Conservation (phyloP, 2,797 vertebrate species). For the Pogonophryne albipinna region DNA sequence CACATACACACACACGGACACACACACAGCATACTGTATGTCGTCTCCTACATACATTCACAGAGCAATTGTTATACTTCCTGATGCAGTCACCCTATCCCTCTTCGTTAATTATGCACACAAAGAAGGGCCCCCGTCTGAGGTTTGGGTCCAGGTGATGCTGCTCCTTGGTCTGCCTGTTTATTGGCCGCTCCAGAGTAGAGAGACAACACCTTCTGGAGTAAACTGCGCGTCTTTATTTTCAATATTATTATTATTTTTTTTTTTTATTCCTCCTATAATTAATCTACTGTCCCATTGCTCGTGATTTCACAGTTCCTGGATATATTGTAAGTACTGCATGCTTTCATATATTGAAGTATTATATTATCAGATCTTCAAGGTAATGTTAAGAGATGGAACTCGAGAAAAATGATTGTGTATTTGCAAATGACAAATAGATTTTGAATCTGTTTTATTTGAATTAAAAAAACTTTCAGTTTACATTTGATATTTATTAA, state of each 20-base stretch:
- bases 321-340: conserved; percentile 60
- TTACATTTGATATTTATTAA: neutral
- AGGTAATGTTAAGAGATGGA: neutral
- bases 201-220: conserved; percentile 42
- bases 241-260: neutral
- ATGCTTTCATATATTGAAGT: conserved; percentile 2
- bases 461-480: neutral
- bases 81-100: conserved; percentile 80
- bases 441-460: neutral
- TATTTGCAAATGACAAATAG: neutral
- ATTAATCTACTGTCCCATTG: neutral
- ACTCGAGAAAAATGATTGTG: neutral
- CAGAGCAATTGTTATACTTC: conserved; percentile 71
- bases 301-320: neutral
- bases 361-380: neutral
- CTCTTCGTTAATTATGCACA: conserved; percentile 85
- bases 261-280: neutral
- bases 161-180: conserved; percentile 70
- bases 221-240: conserved; percentile 7
- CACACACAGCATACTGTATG: conserved; percentile 18
- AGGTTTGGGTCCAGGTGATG: conserved; percentile 73
- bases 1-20: neutral
- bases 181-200: conserved; percentile 48
- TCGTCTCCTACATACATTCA: conserved; percentile 62
- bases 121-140: conserved; percentile 80